Evolutionary conservation across 1,140 invertebrate genomes (phyloP), one percentile per base, ranked within the genome.

Genomic region (Mya arenaria): DNA sequence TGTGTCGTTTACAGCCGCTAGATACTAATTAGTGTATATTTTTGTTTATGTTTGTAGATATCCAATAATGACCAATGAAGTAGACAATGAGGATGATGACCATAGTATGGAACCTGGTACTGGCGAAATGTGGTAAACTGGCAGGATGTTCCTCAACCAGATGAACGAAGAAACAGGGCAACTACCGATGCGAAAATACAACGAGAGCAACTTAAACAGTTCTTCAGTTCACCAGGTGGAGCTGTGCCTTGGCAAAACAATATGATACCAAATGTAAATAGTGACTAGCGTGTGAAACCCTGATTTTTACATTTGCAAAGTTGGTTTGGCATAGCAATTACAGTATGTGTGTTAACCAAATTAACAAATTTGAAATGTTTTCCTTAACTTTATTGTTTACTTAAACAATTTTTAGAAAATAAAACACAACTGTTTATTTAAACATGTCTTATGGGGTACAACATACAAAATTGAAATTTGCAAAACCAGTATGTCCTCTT

Each of bases 21-120:
- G 56, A 65, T 65, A 65, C 62, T 65, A 65, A 65, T 65, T 65
- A 65, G 62, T 65, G 62, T 65, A 65, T 65, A 65, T 65, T 65
- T 65, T 65, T 65, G 62, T 65, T 65, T 65, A 65, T 65, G 62
- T 65, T 65, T 65, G 34, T 36, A 60, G 56, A 60, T 60, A 60
- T 60, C 56, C 56, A 60, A 60, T 60, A 23, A 60, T 60, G 56
- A 48, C 41, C 41, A 48, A 48, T 48, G 41, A 48, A 48, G 41
- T 48, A 48, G 41, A 48, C 41, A 48, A 48, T 48, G 41, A 48
- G 41, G 41, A 48, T 48, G 41, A 48, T 48, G 41, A 48, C 41
- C 41, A 48, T 48, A 48, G 19, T 48, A 48, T 48, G 10, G 41
- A 48, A 48, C 41, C 41, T 48, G 41, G 41, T 48, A 48, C 41